These are phyloP conservation scores for Apotomis turbidana DNA, from an alignment of 2,888 invertebrate species.

Conservation along the genomic window DNA sequence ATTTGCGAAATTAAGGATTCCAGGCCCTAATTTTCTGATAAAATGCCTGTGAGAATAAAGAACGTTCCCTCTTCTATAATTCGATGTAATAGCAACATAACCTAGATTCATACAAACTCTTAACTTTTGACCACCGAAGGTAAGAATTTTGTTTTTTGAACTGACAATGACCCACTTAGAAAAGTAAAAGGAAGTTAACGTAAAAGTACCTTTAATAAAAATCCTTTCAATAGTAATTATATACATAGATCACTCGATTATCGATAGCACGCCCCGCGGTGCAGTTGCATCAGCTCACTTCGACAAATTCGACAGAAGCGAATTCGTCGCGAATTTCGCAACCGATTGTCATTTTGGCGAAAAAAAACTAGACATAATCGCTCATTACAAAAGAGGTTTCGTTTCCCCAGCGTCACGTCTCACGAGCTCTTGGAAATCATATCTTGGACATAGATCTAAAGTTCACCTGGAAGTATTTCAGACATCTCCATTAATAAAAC, in stretches of 20 bases:
- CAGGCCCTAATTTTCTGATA: no score
- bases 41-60: no score
- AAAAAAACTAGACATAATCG: slow-evolving; percentile 64
- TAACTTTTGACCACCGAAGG: no score
- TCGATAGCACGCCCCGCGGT: slow-evolving; percentile 8
- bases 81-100: no score
- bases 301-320: slow-evolving; percentile 28
- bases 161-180: no score
- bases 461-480: slow-evolving; percentile 48
- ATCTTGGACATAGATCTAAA: slow-evolving; percentile 52
- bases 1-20: no score
- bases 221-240: neutral
- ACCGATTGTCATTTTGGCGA: slow-evolving; percentile 51
- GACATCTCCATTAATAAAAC: no score
- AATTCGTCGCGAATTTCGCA: slow-evolving; percentile 56
- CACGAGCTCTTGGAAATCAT: slow-evolving; percentile 75
- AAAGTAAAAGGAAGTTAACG: no score
- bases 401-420: slow-evolving; percentile 78
- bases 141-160: no score
- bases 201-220: neutral
- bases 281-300: slow-evolving; percentile 32
- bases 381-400: slow-evolving; percentile 76
- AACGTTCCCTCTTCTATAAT: no score
- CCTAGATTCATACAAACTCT: no score
- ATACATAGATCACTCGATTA: slow-evolving; percentile 7